Base-by-base conservation (phyloP, 2,797 vertebrate species). In the Lithobates sylvaticus region DNA sequence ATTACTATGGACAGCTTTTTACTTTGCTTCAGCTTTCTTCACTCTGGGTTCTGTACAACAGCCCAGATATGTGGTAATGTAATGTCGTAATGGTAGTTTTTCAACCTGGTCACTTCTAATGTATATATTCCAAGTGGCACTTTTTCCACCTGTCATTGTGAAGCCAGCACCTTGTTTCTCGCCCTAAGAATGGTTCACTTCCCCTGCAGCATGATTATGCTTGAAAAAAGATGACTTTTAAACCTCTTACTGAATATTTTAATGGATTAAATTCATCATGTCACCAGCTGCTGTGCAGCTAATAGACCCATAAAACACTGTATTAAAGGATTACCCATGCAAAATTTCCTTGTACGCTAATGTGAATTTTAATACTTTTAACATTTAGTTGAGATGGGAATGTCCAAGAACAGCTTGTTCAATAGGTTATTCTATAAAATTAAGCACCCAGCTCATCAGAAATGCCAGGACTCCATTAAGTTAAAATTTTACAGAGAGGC, bases 311-410 rank as follows among this genome's bases (percentile, higher is more conserved):
- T 95, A 95, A 95, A 96, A 94, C 93, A 94, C 93, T 96, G 95
- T 96, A 96, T 96, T 95, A 95, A 95, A 96, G 95, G 94, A 95
- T 96, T 96, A 95, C 94, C 93, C 95, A 95, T 95, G 95, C 95
- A 96, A 96, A 96, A 95, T 95, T 95, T 95, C 94, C 91, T 93
- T 93, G 94, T 91, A 92, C 81, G 93, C 93, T 96, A 95, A 96
- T 96, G 95, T 94, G 95, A 95, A 96, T 95, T 95, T 96, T 96
- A 96, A 96, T 95, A 95, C 95, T 96, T 95, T 94, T 96, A 96
- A 95, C 95, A 96, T 96, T 96, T 96, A 95, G 95, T 95, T 93
- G 95, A 95, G 94, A 96, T 94, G 92, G 92, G 94, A 95, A 95
- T 95, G 95, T 95, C 94, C 95, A 95, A 93, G 94, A 96, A 95